Percentiles rank a stretch among this genome's conserved stretches.
These are phyloP conservation scores for Andinoacara biseriatus DNA, from an alignment of 2,113 vertebrate species.

Conservation along the genomic window DNA sequence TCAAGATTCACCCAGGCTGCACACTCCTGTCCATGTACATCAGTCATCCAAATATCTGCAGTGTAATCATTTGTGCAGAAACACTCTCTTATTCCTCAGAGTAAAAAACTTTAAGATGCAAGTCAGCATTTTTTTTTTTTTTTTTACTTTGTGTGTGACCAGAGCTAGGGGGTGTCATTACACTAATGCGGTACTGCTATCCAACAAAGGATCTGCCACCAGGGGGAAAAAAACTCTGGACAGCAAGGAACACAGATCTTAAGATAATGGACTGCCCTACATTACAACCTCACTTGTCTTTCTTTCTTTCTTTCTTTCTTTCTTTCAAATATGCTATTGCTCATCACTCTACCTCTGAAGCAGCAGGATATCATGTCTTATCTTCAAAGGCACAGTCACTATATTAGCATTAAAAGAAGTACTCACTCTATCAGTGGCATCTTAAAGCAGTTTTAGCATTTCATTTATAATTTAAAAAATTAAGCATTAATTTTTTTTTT, in stretches of 20 bases:
- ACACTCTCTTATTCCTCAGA: slow-evolving; percentile 41
- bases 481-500: no score
- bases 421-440: background rate
- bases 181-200: slow-evolving; percentile 66
- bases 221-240: background rate
- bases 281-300: slow-evolving; percentile 27
- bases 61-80: slow-evolving; percentile 64
- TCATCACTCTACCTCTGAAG: slow-evolving; percentile 23
- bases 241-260: slow-evolving; percentile 34
- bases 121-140: slow-evolving; percentile 70
- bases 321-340: slow-evolving; percentile 26
- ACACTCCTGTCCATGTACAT: slow-evolving; percentile 40
- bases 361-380: background rate
- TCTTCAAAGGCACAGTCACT: background rate
- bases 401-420: slow-evolving; percentile 24
- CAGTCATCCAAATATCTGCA: slow-evolving; percentile 70
- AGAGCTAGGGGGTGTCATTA: slow-evolving; percentile 65
- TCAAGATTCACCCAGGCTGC: background rate
- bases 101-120: slow-evolving; percentile 57
- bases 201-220: slow-evolving; percentile 47
- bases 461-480: background rate
- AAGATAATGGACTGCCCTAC: slow-evolving; percentile 44
- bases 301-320: no score
- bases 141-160: slow-evolving; percentile 60
- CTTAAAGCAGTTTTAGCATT: slow-evolving; percentile 1